A percentile compares a stretch with the other conserved stretches of the same genome.
Evolutionary conservation across 2,113 vertebrate genomes (phyloP).

Genomic region (Lathamus discolor): DNA sequence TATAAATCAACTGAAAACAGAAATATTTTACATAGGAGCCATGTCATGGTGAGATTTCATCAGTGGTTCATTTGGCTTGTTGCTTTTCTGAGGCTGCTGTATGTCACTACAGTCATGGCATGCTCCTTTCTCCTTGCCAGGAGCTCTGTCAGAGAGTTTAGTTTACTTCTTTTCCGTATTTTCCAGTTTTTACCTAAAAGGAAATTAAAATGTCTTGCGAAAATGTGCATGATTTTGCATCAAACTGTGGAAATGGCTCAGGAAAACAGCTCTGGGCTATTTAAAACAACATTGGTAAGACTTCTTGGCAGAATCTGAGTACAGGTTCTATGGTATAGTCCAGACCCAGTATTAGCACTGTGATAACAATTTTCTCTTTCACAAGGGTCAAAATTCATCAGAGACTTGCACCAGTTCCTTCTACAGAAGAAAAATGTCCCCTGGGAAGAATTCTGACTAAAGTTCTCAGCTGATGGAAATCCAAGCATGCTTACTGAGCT

Average conservation of each 20-base stretch:
- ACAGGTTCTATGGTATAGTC: background rate
- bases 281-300: background rate
- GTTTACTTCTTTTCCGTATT: background rate
- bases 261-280: background rate
- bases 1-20: background rate
- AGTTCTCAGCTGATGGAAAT: background rate
- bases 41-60: background rate
- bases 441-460: background rate
- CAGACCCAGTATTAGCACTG: background rate
- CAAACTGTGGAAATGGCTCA: background rate
- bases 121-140: background rate
- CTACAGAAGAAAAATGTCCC: background rate
- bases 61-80: background rate
- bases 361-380: background rate
- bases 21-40: background rate
- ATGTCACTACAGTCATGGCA: background rate
- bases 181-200: background rate
- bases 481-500: background rate
- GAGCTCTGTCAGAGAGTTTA: background rate
- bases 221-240: background rate
- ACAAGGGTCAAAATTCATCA: background rate
- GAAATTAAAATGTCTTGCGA: background rate
- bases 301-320: background rate
- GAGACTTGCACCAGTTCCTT: background rate
- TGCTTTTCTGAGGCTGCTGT: background rate